phyloP scores from a whole-genome alignment of 2,888 invertebrate species.

The Orthonychiurus folsomi region DNA sequence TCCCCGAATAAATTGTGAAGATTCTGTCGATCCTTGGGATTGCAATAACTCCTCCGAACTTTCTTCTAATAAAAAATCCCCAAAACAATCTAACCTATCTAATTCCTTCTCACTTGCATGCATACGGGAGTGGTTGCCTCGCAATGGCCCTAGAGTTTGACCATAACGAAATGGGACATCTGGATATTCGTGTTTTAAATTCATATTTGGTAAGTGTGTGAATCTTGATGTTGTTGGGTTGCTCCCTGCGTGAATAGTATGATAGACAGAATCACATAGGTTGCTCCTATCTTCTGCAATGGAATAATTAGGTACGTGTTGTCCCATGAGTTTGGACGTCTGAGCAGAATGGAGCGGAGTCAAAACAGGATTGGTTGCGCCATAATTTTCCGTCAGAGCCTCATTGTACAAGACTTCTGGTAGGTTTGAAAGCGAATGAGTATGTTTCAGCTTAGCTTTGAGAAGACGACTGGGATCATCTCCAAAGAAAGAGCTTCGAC shows the following conservation, averaged over 20 bases:
- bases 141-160: background rate
- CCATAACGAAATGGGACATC: background rate
- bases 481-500: background rate
- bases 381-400: background rate
- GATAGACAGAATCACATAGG: background rate
- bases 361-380: background rate
- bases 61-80: background rate
- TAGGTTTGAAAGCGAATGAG: slow-evolving; percentile 28
- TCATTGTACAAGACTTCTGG: slow-evolving; percentile 3
- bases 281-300: background rate
- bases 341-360: background rate
- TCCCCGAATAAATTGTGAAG: background rate
- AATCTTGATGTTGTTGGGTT: background rate
- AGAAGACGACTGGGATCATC: slow-evolving; percentile 35
- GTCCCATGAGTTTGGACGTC: background rate
- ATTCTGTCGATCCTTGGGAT: background rate
- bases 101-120: background rate
- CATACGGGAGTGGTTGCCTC: background rate
- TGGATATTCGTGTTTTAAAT: background rate
- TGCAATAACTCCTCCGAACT: background rate
- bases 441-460: slow-evolving; percentile 35
- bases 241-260: background rate
- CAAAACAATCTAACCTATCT: background rate
- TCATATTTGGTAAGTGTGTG: background rate
- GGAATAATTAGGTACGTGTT: background rate